Conservation (phyloP, 2,113 vertebrate species). For the Pangasianodon gigas region DNA sequence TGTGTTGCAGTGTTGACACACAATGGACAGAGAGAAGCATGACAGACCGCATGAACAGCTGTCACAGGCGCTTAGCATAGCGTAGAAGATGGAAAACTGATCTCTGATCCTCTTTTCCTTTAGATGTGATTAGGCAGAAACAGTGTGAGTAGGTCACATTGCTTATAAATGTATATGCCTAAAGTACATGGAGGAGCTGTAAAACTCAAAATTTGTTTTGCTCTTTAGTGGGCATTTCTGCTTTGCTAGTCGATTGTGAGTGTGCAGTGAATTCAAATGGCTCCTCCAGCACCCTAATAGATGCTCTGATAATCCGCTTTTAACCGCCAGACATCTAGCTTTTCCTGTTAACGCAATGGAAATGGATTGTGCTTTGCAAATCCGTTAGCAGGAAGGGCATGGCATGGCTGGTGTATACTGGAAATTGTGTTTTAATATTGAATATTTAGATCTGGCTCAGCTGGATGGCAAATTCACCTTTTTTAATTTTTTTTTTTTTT, state of each 20-base stretch:
- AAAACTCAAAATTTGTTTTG: background rate
- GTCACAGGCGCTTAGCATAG: conserved; percentile 1
- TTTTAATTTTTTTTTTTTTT: background rate
- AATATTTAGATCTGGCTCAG: background rate
- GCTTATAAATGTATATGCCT: background rate
- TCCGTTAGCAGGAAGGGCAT: background rate
- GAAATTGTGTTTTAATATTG: background rate
- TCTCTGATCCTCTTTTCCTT: background rate
- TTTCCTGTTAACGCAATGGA: conserved; percentile 26
- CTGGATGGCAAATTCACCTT: background rate
- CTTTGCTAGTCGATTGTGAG: background rate
- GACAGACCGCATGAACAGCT: conserved; percentile 27
- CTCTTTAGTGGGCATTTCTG: background rate
- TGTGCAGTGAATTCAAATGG: conserved; percentile 15
- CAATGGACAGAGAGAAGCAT: conserved; percentile 24
- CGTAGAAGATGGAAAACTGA: background rate
- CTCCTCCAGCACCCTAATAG: conserved; percentile 20
- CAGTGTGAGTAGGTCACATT: background rate
- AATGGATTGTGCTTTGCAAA: conserved; percentile 23
- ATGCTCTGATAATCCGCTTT: conserved; percentile 30
- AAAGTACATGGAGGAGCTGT: background rate
- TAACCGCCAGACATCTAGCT: conserved; percentile 9
- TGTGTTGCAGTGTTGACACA: conserved; percentile 37
- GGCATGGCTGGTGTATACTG: background rate
- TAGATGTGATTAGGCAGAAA: background rate